These are phyloP conservation scores for Panthera uncia DNA, from an alignment of 2,113 vertebrate species.

Conservation along the genomic window DNA sequence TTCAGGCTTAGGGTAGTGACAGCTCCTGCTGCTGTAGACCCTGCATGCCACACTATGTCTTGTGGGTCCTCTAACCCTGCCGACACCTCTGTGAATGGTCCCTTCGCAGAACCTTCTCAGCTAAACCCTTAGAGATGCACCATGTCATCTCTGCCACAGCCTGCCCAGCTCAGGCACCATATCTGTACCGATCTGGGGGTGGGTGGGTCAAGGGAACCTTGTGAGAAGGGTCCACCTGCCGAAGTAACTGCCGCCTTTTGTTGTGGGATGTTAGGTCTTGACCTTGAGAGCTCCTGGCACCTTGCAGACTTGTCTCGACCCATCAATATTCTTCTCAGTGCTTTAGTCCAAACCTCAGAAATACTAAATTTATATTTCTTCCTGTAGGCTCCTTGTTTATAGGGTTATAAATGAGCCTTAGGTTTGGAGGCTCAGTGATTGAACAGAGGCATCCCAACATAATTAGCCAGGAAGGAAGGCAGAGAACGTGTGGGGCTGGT, in stretches of 20 bases:
- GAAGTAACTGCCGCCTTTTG: not conserved
- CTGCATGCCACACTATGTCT: no score
- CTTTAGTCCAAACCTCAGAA: slow-evolving; percentile 32
- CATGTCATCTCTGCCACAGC: not conserved
- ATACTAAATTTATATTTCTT: not conserved
- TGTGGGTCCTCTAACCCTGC: not conserved
- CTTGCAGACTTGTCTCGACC: not conserved
- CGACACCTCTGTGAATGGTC: not conserved
- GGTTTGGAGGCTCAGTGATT: not conserved
- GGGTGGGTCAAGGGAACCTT: not conserved
- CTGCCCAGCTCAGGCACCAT: not conserved
- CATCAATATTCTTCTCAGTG: not conserved
- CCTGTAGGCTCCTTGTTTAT: not conserved
- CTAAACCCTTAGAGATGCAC: not conserved
- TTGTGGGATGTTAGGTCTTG: not conserved
- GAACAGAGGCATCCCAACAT: not conserved
- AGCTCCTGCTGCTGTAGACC: not conserved
- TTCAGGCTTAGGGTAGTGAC: not conserved
- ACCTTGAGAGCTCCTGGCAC: slow-evolving; percentile 11
- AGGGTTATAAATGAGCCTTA: not conserved
- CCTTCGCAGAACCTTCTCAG: not conserved
- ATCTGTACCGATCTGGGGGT: not conserved
- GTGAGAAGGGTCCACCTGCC: not conserved
- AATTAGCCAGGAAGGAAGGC: slow-evolving; percentile 8
- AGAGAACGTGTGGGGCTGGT: not conserved